Conservation (phyloP, 1,140 invertebrate genomes). For the Gryon sp. region DNA sequence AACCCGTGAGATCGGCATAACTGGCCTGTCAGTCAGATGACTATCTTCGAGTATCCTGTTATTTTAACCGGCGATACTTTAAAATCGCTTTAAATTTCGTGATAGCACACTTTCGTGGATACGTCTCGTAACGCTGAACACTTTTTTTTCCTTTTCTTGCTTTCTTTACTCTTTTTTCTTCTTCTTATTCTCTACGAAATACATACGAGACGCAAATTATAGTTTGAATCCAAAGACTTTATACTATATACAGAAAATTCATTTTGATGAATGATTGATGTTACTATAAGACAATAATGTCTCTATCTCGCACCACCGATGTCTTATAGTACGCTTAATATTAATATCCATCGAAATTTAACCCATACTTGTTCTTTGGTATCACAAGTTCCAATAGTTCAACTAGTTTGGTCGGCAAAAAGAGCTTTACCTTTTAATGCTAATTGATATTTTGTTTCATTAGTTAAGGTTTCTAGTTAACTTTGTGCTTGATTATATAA, state of each 20-base stretch:
- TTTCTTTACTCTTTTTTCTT: no score
- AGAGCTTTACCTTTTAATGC: no score
- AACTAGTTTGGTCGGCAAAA: no score
- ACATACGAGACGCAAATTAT: conserved; percentile 25
- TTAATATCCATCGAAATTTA: conserved; percentile 32
- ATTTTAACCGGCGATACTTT: conserved; percentile 11
- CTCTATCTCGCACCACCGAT: conserved; percentile 32
- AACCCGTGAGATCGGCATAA: conserved; percentile 40
- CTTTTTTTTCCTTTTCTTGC: no score
- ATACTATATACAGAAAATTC: conserved; percentile 26
- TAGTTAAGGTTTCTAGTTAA: no score
- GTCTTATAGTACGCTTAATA: conserved; percentile 25
- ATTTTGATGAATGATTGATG: conserved; percentile 55
- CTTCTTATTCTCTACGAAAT: no score
- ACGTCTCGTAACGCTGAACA: background rate
- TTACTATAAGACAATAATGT: conserved; percentile 52
- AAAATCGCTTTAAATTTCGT: conserved; percentile 12
- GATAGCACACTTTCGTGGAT: conserved; percentile 3
- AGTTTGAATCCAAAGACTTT: conserved; percentile 28
- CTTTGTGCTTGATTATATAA: no score
- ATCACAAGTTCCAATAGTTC: no score
- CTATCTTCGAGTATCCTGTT: conserved; percentile 50
- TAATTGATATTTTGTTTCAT: no score
- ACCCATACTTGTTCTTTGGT: background rate
- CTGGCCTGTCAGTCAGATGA: conserved; percentile 57